Percentiles rank a stretch among this genome's conserved stretches.
phyloP scores from a whole-genome alignment of 1,140 invertebrate species.

The Armadillidium nasatum region DNA sequence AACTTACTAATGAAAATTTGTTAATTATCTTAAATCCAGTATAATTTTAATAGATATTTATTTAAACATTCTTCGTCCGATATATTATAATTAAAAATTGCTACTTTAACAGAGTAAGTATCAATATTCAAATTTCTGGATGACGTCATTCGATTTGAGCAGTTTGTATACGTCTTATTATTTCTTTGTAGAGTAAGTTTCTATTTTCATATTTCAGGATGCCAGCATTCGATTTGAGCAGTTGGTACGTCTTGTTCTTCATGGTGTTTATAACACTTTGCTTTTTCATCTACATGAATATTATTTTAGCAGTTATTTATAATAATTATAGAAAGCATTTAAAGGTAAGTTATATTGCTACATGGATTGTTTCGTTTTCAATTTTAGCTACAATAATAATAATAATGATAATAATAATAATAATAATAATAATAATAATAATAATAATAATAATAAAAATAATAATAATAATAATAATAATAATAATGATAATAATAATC shows the following conservation, averaged over 20 bases:
- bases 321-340: constrained; percentile 56
- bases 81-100: not conserved
- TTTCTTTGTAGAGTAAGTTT: not conserved
- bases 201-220: constrained; percentile 50
- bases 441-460: too few species aligned
- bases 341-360: constrained; percentile 53
- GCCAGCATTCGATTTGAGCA: constrained; percentile 49
- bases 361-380: too few species aligned
- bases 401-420: too few species aligned
- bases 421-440: too few species aligned
- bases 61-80: not conserved
- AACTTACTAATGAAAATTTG: too few species aligned
- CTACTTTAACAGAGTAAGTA: not conserved
- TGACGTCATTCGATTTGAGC: not conserved
- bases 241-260: constrained; percentile 52
- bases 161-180: not conserved
- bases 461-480: too few species aligned
- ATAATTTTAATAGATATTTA: not conserved
- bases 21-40: not conserved
- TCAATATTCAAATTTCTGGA: not conserved
- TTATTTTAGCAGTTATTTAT: constrained; percentile 56
- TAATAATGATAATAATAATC: too few species aligned
- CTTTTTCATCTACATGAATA: constrained; percentile 57
- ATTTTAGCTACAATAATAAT: too few species aligned
- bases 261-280: constrained; percentile 53